Percentiles rank a stretch among this genome's conserved stretches.
Evolutionary conservation across 2,888 invertebrate genomes (phyloP).

Genomic region (Tenthredo livida): DNA sequence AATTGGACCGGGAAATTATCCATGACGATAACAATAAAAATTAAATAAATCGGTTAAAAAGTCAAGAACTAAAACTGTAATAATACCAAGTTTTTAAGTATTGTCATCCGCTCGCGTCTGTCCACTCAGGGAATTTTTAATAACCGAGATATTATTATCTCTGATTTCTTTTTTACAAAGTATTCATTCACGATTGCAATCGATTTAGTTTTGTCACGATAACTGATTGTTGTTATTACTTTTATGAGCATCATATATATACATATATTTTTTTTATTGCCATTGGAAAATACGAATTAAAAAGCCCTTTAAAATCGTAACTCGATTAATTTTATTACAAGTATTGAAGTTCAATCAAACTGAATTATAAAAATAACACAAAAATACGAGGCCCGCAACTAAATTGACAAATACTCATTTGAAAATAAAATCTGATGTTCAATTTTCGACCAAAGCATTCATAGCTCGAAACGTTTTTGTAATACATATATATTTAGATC

Average conservation of each 20-base stretch:
- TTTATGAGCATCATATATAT: background rate
- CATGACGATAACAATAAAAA: constrained; percentile 36
- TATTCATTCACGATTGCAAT: constrained; percentile 10
- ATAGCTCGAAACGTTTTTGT: background rate
- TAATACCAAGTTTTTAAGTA: constrained; percentile 37
- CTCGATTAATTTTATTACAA: constrained; percentile 18
- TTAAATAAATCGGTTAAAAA: constrained; percentile 24
- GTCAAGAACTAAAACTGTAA: constrained; percentile 20
- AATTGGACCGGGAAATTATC: constrained; percentile 29
- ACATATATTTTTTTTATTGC: background rate
- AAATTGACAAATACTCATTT: background rate
- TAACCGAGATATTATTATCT: background rate
- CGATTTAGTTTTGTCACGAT: background rate
- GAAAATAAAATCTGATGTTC: background rate
- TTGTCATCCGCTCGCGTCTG: background rate
- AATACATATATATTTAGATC: background rate
- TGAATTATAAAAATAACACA: constrained; percentile 6
- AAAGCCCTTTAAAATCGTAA: background rate
- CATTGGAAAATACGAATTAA: constrained; percentile 23
- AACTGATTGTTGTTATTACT: constrained; percentile 25
- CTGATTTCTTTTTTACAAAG: constrained; percentile 8
- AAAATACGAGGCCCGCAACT: background rate
- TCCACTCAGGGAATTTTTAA: constrained; percentile 4
- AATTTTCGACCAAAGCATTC: background rate
- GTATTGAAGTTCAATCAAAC: constrained; percentile 8